Evolutionary conservation across 2,797 vertebrate species (phyloP).

Genomic region (Hapalemur alaotrensis): DNA sequence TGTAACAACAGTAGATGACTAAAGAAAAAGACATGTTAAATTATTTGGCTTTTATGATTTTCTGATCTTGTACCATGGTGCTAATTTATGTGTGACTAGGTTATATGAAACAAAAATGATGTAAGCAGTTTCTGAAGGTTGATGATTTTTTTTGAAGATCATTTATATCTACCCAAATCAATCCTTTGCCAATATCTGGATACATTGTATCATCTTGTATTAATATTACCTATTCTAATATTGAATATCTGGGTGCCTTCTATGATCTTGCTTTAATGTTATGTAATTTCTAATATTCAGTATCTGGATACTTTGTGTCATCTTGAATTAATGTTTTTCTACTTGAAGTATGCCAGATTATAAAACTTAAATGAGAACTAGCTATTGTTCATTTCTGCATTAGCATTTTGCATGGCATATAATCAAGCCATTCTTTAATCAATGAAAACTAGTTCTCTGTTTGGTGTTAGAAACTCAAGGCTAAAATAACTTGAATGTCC

Average conservation of each 20-base stretch:
- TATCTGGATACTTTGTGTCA: not conserved
- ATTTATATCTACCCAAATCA: not conserved
- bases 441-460: conserved; percentile 66
- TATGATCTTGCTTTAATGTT: not conserved
- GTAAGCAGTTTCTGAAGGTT: not conserved
- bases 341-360: not conserved
- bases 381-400: not conserved
- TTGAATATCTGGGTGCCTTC: not conserved
- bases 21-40: not conserved
- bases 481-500: conserved; percentile 68
- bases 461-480: conserved; percentile 50
- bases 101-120: conserved; percentile 5
- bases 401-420: not conserved
- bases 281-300: not conserved
- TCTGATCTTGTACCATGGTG: not conserved
- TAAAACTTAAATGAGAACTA: not conserved
- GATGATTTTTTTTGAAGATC: not conserved
- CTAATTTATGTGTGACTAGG: not conserved
- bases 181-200: not conserved
- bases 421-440: conserved; percentile 64
- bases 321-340: conserved; percentile 17
- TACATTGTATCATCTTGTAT: not conserved
- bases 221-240: conserved; percentile 11
- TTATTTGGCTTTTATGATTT: not conserved
- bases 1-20: not conserved